Conservation (phyloP, 2,888 invertebrate genomes). For the Mactromeris polynyma region DNA sequence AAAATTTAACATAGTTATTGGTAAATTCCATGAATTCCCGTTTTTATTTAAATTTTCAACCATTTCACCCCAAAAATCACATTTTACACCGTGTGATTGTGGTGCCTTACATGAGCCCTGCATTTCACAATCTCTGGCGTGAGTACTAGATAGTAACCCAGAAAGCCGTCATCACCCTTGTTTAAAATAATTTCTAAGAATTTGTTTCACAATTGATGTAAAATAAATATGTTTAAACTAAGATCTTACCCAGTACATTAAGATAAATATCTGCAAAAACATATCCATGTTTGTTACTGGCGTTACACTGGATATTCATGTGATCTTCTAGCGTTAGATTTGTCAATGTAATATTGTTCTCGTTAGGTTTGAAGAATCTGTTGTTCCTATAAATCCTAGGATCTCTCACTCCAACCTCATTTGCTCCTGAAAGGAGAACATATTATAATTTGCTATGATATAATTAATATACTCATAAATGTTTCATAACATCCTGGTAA, state of each 20-base stretch:
- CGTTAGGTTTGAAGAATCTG: constrained; percentile 70
- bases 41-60: too few relatives aligned
- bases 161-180: too few relatives aligned
- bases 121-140: too few relatives aligned
- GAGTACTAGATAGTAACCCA: too few relatives aligned
- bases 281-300: constrained; percentile 98
- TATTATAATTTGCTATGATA: background rate
- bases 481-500: background rate
- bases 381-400: constrained; percentile 62
- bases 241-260: constrained; percentile 94
- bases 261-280: constrained; percentile 98
- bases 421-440: background rate
- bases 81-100: too few relatives aligned
- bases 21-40: too few relatives aligned
- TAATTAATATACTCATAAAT: background rate
- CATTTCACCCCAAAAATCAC: too few relatives aligned
- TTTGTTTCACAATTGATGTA: too few relatives aligned
- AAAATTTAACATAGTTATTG: too few relatives aligned
- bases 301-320: constrained; percentile 98
- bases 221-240: too few relatives aligned
- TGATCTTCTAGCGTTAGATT: constrained; percentile 91
- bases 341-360: constrained; percentile 85
- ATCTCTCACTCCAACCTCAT: constrained; percentile 69
- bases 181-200: too few relatives aligned
- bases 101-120: too few relatives aligned